phyloP scores from a whole-genome alignment of 2,113 vertebrate genomes.

The Caracal caracal region DNA sequence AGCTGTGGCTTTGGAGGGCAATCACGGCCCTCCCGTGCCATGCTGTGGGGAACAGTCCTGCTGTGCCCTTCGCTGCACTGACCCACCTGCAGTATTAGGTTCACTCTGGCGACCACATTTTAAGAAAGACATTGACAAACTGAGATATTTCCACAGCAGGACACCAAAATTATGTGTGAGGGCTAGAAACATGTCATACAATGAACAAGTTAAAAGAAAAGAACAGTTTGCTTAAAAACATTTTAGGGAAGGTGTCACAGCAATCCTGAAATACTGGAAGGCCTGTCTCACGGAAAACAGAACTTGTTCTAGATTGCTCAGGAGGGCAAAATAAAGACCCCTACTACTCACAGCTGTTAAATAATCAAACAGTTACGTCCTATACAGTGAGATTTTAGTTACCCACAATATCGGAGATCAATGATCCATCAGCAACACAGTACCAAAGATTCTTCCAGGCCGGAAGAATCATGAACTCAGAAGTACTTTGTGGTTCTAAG shows the following conservation, averaged over 20 bases:
- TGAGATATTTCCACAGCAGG: background rate
- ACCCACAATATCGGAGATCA: background rate
- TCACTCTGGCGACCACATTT: background rate
- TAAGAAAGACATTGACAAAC: background rate
- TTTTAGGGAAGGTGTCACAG: background rate
- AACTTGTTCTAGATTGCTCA: background rate
- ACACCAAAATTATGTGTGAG: background rate
- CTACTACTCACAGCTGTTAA: background rate
- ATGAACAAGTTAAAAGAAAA: background rate
- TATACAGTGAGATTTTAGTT: background rate
- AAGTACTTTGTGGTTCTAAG: background rate
- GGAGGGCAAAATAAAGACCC: background rate
- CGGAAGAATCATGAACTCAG: background rate
- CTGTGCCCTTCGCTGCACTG: no score
- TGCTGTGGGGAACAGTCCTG: no score
- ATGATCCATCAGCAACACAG: background rate
- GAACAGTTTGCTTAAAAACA: background rate
- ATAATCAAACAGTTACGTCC: background rate
- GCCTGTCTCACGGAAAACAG: background rate
- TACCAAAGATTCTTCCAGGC: background rate
- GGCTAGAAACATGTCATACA: background rate
- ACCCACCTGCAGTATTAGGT: background rate
- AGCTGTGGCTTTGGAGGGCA: background rate
- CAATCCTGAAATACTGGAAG: background rate
- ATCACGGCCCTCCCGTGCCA: rapidly evolving